Conservation (phyloP, 2,797 vertebrate genomes). For the Linurgus olivaceus region DNA sequence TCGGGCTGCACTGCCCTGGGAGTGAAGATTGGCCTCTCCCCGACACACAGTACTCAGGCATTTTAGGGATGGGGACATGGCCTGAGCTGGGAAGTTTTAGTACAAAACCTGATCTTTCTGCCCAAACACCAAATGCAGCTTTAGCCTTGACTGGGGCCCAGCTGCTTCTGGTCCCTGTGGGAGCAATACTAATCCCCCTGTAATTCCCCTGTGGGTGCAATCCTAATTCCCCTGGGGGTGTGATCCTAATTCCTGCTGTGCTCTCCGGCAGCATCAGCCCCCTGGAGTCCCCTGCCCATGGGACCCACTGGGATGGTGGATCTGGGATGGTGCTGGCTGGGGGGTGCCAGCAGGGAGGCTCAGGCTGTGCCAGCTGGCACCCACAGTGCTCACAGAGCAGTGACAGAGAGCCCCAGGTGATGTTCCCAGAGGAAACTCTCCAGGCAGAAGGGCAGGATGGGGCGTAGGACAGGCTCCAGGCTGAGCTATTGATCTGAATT, state of each 20-base stretch:
- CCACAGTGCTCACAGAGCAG: fast-evolving
- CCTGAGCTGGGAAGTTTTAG: background rate
- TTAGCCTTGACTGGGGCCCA: background rate
- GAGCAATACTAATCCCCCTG: too few relatives aligned
- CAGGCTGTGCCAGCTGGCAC: background rate
- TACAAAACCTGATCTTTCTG: background rate
- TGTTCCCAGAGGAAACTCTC: background rate
- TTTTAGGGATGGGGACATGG: background rate
- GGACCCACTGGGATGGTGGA: background rate
- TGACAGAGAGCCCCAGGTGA: background rate
- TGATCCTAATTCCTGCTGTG: background rate
- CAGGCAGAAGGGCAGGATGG: background rate
- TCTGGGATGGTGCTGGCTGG: background rate
- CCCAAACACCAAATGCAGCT: background rate
- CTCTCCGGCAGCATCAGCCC: background rate
- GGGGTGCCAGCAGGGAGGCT: background rate
- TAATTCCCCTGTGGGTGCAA: background rate
- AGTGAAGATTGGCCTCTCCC: fast-evolving
- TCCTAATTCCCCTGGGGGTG: background rate
- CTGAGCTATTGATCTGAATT: background rate
- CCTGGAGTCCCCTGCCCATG: background rate
- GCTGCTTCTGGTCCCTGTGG: background rate
- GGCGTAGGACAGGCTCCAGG: background rate
- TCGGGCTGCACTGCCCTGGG: background rate
- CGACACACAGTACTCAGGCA: background rate